Conservation (phyloP, 2,113 vertebrate species). For the Phaetusa simplex region DNA sequence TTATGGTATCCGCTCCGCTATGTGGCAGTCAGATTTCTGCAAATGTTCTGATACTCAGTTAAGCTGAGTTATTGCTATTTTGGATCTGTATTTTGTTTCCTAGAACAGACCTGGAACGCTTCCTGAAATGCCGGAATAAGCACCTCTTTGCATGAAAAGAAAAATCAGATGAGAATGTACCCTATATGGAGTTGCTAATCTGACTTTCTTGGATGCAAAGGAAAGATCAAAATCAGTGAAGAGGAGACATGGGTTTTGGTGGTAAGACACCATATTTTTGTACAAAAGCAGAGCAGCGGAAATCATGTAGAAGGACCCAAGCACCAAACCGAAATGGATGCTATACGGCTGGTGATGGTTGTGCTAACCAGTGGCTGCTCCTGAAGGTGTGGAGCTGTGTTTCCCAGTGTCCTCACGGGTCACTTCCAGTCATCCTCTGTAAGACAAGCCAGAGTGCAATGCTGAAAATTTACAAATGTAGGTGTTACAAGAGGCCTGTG, state of each 20-base stretch:
- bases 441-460: not conserved
- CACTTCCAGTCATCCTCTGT: not conserved
- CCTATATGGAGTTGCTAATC: not conserved
- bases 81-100: not conserved
- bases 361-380: not conserved
- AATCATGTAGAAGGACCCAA: not conserved
- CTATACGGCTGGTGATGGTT: fast-evolving
- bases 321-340: not conserved
- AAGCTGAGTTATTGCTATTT: not conserved
- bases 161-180: not conserved
- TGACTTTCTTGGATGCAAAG: not conserved
- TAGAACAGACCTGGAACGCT: not conserved
- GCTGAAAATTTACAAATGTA: not conserved
- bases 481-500: not conserved
- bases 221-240: not conserved
- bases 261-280: not conserved
- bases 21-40: not conserved
- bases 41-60: not conserved
- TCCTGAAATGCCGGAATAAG: not conserved
- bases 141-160: not conserved
- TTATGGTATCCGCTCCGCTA: not conserved
- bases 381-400: no score
- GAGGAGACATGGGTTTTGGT: not conserved
- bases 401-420: not conserved
- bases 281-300: not conserved